phyloP scores from a whole-genome alignment of 2,113 vertebrate species.

The Brienomyrus longianalis region DNA sequence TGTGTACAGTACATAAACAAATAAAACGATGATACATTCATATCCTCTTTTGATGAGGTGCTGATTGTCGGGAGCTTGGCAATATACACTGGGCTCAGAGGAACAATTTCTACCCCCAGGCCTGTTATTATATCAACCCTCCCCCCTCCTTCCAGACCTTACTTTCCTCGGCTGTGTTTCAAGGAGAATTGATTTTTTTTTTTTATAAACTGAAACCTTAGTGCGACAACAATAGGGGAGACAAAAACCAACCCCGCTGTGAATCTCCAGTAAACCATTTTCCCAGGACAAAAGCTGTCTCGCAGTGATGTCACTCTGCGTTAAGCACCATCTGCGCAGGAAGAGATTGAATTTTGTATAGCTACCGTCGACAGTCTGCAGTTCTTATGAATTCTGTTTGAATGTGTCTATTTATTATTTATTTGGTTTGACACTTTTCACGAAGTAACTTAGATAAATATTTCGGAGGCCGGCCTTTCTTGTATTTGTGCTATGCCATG shows the following conservation, averaged over 20 bases:
- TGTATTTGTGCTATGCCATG: neutral
- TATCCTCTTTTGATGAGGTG: neutral
- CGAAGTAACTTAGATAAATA: neutral
- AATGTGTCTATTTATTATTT: slow-evolving; percentile 14
- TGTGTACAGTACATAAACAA: neutral
- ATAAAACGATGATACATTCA: neutral
- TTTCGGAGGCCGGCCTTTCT: neutral
- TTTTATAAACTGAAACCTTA: slow-evolving; percentile 54
- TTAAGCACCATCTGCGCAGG: neutral
- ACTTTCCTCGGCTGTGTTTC: slow-evolving; percentile 52
- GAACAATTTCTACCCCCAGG: slow-evolving; percentile 4
- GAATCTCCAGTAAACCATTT: slow-evolving; percentile 43
- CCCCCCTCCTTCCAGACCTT: slow-evolving; percentile 9
- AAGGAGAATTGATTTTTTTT: slow-evolving; percentile 64
- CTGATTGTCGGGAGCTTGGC: neutral
- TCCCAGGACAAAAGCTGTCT: slow-evolving; percentile 49
- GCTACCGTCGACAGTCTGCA: slow-evolving; percentile 10
- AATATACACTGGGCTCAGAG: neutral
- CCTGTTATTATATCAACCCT: slow-evolving; percentile 25
- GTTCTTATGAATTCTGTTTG: slow-evolving; percentile 18
- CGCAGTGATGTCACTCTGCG: slow-evolving; percentile 17
- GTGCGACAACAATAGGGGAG: slow-evolving; percentile 45
- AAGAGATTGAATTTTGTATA: slow-evolving; percentile 29
- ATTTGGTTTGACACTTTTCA: slow-evolving; percentile 15
- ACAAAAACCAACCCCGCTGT: slow-evolving; percentile 43